Evolutionary conservation across 2,888 invertebrate genomes (phyloP).

Genomic region (Prionchulus punctatus): DNA sequence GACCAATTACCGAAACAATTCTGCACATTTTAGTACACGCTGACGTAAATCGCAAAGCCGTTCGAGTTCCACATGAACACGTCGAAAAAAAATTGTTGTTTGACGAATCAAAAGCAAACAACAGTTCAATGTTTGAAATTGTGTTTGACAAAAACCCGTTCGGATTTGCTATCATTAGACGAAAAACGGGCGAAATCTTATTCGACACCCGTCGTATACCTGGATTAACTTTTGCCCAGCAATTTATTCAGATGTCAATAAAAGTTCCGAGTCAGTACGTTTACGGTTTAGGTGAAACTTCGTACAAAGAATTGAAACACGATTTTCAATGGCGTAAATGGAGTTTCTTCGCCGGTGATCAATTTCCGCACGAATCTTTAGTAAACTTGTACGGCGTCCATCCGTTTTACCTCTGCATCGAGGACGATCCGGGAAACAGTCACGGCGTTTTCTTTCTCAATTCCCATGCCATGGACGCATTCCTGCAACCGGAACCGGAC

Average conservation of each 20-base stretch:
- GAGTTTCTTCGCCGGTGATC: not conserved
- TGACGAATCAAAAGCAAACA: not conserved
- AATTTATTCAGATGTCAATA: not conserved
- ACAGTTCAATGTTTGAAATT: not conserved
- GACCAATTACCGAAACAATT: not conserved
- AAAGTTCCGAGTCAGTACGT: not conserved
- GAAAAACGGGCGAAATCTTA: not conserved
- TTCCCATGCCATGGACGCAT: slow-evolving; percentile 2
- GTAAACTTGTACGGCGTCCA: not conserved
- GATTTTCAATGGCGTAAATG: not conserved
- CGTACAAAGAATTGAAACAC: not conserved
- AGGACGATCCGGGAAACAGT: not conserved
- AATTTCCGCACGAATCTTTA: not conserved
- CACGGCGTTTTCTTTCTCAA: slow-evolving; percentile 4
- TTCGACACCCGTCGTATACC: not conserved
- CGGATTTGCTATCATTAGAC: not conserved
- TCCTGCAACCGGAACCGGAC: slow-evolving; percentile 5
- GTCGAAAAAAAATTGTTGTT: not conserved
- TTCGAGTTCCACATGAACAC: too few species aligned
- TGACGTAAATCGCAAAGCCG: not conserved
- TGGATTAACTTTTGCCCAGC: not conserved
- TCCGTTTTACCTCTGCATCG: not conserved
- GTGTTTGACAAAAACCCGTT: not conserved
- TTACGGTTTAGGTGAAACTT: not conserved
- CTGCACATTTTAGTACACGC: not conserved